Percentiles rank a stretch among this genome's conserved stretches.
Evolutionary conservation across 2,797 vertebrate genomes (phyloP).

Genomic region (Falco berigora): DNA sequence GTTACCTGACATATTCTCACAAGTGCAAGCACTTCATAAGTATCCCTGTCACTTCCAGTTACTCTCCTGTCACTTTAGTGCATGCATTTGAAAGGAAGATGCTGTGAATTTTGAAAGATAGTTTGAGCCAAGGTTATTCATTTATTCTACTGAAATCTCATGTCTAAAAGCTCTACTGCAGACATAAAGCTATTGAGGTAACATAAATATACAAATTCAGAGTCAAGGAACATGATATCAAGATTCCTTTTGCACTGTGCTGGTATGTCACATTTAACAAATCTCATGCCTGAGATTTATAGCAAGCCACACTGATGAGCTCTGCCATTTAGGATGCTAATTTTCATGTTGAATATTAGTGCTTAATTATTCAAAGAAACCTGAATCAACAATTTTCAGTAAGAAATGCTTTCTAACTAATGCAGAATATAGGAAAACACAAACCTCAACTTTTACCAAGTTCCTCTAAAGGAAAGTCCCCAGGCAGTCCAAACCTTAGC

Average conservation of each 20-base stretch:
- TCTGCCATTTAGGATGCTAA: background rate
- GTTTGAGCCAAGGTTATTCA: background rate
- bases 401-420: background rate
- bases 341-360: background rate
- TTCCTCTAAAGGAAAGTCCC: background rate
- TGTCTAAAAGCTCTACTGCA: background rate
- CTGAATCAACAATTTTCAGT: background rate
- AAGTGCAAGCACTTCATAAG: background rate
- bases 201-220: background rate
- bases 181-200: background rate
- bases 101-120: background rate
- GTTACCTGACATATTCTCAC: background rate
- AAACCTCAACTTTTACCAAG: background rate
- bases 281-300: background rate
- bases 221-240: background rate
- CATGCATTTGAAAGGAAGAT: background rate
- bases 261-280: background rate
- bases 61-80: background rate
- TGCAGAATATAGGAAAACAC: background rate
- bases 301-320: background rate
- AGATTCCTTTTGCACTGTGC: background rate
- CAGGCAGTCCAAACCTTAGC: background rate
- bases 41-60: background rate
- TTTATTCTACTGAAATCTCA: background rate
- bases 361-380: background rate